phyloP scores from a whole-genome alignment of 2,888 invertebrate genomes.

The Parasteatoda lunata region DNA sequence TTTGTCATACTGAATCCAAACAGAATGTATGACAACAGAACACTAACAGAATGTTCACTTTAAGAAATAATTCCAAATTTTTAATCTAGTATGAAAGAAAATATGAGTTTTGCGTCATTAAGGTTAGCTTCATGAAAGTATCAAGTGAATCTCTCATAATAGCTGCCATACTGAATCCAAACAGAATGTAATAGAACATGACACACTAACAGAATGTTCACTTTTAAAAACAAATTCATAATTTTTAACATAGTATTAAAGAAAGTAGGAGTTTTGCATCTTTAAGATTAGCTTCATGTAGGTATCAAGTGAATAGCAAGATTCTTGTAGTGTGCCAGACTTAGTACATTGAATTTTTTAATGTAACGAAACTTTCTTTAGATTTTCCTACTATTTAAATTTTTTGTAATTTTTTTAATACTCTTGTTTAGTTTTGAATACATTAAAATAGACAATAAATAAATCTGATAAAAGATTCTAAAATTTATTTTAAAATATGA shows the following conservation, averaged over 20 bases:
- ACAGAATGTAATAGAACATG: not conserved
- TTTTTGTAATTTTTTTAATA: too few species aligned
- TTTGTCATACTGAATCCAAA: too few species aligned
- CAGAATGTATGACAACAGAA: not conserved
- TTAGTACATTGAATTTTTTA: too few species aligned
- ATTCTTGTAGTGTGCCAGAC: too few species aligned
- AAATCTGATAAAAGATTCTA: not conserved
- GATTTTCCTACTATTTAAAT: too few species aligned
- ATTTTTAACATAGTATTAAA: not conserved
- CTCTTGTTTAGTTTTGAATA: too few species aligned
- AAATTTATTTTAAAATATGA: not conserved
- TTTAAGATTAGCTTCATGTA: not conserved
- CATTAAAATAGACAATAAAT: not conserved
- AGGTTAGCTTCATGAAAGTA: not conserved
- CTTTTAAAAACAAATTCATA: not conserved
- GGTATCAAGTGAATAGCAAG: too few species aligned
- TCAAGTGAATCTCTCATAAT: too few species aligned
- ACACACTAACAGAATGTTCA: not conserved
- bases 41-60: not conserved
- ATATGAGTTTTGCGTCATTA: not conserved
- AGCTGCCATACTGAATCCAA: too few species aligned
- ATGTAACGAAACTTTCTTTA: too few species aligned
- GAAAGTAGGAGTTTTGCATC: not conserved
- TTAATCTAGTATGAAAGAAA: not conserved
- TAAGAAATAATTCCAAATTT: not conserved